Conservation (phyloP, 2,797 vertebrate genomes). For the Valencia hispanica region DNA sequence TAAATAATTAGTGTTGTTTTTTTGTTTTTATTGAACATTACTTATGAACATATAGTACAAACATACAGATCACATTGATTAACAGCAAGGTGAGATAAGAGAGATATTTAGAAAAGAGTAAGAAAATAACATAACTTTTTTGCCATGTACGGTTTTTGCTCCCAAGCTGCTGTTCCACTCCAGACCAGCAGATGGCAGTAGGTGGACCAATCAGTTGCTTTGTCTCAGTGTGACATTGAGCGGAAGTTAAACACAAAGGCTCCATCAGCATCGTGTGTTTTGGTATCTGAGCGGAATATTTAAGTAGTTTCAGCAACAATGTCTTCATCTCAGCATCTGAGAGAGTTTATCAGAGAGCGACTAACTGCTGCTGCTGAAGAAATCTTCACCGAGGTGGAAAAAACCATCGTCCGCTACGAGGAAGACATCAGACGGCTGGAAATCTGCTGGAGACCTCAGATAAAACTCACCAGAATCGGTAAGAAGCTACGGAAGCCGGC, state of each 20-base stretch:
- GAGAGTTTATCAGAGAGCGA: constrained; percentile 6
- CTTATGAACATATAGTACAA: too few species aligned
- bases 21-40: too few species aligned
- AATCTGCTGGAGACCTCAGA: not conserved
- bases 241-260: not conserved
- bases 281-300: not conserved
- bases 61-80: too few species aligned
- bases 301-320: fast-evolving
- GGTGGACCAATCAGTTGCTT: too few species aligned
- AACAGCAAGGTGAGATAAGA: too few species aligned
- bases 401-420: not conserved
- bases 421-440: not conserved
- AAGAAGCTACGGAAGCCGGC: not conserved
- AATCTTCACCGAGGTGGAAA: not conserved
- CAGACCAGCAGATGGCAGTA: too few species aligned
- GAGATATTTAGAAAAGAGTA: too few species aligned
- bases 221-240: too few species aligned
- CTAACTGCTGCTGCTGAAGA: constrained; percentile 9
- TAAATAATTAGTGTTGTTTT: too few species aligned
- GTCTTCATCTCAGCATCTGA: not conserved
- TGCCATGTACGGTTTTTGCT: too few species aligned
- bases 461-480: not conserved
- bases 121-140: too few species aligned
- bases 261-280: not conserved
- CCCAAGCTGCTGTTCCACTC: too few species aligned